These are phyloP conservation scores for Aselliscus stoliczkanus DNA, from an alignment of 2,797 vertebrate species.

Conservation along the genomic window DNA sequence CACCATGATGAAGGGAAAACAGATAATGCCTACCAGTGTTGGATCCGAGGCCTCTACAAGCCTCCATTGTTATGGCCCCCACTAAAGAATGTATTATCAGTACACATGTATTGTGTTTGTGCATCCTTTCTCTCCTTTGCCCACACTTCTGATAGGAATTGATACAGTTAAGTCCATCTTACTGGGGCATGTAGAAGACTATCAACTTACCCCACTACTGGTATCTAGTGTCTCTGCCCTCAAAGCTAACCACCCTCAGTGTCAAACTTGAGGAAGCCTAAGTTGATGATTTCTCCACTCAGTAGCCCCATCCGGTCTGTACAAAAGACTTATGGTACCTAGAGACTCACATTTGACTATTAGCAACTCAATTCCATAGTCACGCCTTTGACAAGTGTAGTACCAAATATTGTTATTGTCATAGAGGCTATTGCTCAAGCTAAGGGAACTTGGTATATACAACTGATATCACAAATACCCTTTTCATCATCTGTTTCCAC, in stretches of 20 bases:
- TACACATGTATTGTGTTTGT: neutral
- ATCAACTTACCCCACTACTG: neutral
- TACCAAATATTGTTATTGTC: neutral
- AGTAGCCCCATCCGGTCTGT: neutral
- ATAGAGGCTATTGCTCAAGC: neutral
- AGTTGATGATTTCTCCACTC: neutral
- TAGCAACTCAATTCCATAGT: neutral
- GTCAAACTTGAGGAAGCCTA: neutral
- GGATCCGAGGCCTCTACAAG: neutral
- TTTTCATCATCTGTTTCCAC: neutral
- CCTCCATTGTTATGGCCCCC: neutral
- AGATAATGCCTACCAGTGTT: neutral
- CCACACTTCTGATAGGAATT: neutral
- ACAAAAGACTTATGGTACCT: neutral
- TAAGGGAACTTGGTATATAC: neutral
- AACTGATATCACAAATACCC: neutral
- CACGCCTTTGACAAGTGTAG: neutral
- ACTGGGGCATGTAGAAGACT: neutral
- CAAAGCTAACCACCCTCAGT: neutral
- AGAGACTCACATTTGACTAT: neutral
- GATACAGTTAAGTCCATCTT: neutral
- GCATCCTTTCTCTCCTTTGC: neutral
- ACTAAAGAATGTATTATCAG: neutral
- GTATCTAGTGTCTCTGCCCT: neutral
- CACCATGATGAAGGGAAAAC: neutral